A percentile compares a stretch with the other conserved stretches of the same genome.
These are phyloP conservation scores for Chaetodon auriga DNA, from an alignment of 2,113 vertebrate genomes.

Conservation along the genomic window DNA sequence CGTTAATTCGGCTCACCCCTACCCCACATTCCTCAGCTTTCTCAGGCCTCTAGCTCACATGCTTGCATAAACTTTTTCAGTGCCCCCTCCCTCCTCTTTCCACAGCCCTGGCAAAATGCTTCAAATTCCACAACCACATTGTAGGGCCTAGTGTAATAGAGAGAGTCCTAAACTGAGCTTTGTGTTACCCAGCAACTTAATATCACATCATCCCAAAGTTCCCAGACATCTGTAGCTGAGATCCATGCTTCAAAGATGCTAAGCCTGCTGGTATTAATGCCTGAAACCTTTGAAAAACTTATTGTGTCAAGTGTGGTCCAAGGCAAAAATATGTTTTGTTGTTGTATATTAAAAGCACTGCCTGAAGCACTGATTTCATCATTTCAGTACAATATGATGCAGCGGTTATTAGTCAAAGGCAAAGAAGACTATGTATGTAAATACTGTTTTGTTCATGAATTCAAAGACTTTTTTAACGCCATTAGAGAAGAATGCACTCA, in stretches of 20 bases:
- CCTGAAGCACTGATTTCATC: conserved; percentile 8
- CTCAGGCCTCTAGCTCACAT: conserved; percentile 79
- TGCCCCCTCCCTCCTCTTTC: conserved; percentile 52
- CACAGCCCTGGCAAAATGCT: conserved; percentile 80
- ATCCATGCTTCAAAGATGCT: conserved; percentile 43
- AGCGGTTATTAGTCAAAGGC: neutral
- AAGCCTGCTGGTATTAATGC: conserved; percentile 28
- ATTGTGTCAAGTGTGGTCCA: conserved; percentile 5
- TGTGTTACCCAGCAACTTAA: conserved; percentile 64
- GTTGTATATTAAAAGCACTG: conserved; percentile 2
- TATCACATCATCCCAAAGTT: conserved; percentile 67
- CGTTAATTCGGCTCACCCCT: conserved; percentile 74
- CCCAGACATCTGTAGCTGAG: conserved; percentile 63
- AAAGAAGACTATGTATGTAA: neutral
- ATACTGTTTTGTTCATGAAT: too few relatives aligned
- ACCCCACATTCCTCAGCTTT: conserved; percentile 82
- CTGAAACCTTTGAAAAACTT: conserved; percentile 13
- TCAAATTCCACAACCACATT: conserved; percentile 81
- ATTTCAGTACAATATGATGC: neutral
- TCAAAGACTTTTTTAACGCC: too few relatives aligned
- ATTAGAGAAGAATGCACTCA: neutral
- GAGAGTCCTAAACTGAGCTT: conserved; percentile 67
- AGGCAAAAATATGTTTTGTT: conserved; percentile 7
- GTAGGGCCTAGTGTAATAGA: conserved; percentile 59
- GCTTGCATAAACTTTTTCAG: conserved; percentile 83